phyloP scores from a whole-genome alignment of 2,888 invertebrate genomes.

The Lepidocyrtinus sp. region DNA sequence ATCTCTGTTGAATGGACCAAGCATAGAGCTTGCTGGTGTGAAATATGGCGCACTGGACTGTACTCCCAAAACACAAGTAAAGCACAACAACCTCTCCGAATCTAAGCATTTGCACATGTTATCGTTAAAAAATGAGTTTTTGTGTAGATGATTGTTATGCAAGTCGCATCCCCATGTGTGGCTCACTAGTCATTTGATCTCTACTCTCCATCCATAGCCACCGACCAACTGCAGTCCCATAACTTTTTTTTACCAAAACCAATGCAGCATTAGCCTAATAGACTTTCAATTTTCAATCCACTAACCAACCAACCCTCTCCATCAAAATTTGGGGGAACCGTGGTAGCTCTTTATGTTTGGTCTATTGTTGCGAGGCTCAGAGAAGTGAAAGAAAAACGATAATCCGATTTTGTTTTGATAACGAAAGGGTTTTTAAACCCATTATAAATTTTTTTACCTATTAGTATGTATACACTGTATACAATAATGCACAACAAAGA shows the following conservation, averaged over 20 bases:
- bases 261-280: constrained; percentile 29
- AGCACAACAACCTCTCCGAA: neutral
- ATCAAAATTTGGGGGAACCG: neutral
- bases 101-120: constrained; percentile 14
- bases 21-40: too few species aligned
- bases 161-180: neutral
- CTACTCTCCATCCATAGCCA: neutral
- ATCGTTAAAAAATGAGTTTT: neutral
- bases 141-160: neutral
- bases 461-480: neutral
- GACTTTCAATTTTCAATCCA: constrained; percentile 34
- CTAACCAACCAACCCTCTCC: neutral
- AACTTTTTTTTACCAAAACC: neutral
- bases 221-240: neutral
- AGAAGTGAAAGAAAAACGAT: constrained; percentile 24
- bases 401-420: constrained; percentile 32
- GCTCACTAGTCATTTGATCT: neutral
- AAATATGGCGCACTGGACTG: neutral
- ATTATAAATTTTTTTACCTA: neutral
- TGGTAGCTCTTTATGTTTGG: neutral
- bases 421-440: neutral
- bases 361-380: neutral
- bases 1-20: too few species aligned
- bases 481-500: too few species aligned
- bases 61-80: neutral